Conservation (phyloP, 2,113 vertebrate genomes). For the Myxocyprinus asiaticus region DNA sequence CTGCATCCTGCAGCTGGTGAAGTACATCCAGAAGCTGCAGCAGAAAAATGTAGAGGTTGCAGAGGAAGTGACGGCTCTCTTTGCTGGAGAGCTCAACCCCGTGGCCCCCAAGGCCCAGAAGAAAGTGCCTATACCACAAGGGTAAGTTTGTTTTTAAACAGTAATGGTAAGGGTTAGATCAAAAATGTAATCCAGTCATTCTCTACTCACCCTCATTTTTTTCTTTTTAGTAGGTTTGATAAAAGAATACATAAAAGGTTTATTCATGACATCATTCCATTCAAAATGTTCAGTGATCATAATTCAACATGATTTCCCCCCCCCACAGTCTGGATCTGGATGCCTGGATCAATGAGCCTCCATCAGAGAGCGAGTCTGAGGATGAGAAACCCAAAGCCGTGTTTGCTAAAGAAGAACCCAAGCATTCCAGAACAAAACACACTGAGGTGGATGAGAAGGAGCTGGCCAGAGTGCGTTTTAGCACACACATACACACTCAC, state of each 20-base stretch:
- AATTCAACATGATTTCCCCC: too few species aligned
- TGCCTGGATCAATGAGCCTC: conserved; percentile 97
- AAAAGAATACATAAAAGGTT: too few species aligned
- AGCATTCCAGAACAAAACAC: conserved; percentile 78
- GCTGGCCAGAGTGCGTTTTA: conserved; percentile 82
- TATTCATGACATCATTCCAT: too few species aligned
- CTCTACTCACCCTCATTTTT: too few species aligned
- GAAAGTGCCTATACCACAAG: conserved; percentile 96
- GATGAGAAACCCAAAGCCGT: conserved; percentile 93
- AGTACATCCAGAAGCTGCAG: conserved; percentile 95
- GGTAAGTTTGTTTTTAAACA: conserved; percentile 72
- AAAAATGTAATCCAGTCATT: too few species aligned
- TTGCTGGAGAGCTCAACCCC: conserved; percentile 95
- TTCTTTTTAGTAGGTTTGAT: too few species aligned
- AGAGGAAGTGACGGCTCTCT: conserved; percentile 90
- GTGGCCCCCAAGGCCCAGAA: conserved; percentile 98
- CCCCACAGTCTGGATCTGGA: conserved; percentile 87
- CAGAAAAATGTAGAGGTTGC: conserved; percentile 89
- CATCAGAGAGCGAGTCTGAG: conserved; percentile 94
- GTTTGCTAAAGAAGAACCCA: conserved; percentile 89
- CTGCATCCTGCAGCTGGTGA: conserved; percentile 93
- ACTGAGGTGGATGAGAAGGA: conserved; percentile 94
- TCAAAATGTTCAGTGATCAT: too few species aligned
- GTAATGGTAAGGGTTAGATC: too few species aligned
- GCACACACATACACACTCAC: not conserved